These are phyloP conservation scores for Pogonocherus hispidulus DNA, from an alignment of 2,888 invertebrate genomes.

Conservation along the genomic window DNA sequence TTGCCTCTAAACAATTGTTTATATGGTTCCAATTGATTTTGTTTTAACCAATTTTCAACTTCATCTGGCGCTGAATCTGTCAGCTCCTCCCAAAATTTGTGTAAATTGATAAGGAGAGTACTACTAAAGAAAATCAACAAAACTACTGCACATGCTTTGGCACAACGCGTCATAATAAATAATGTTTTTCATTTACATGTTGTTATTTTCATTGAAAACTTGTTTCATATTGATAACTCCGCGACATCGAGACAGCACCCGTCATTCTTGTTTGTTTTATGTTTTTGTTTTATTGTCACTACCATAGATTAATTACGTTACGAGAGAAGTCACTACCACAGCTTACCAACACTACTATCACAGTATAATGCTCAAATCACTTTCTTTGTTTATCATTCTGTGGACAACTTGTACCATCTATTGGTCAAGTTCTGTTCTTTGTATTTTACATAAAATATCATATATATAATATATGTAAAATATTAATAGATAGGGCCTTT, in stretches of 20 bases:
- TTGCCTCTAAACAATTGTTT: conserved; percentile 79
- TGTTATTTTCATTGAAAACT: conserved; percentile 36
- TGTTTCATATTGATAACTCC: conserved; percentile 29
- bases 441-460: too few relatives aligned
- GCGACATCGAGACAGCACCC: conserved; percentile 15
- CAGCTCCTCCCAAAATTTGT: conserved; percentile 67
- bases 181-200: conserved; percentile 45
- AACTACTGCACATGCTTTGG: conserved; percentile 69
- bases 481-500: too few relatives aligned
- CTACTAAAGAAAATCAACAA: conserved; percentile 70
- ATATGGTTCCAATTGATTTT: conserved; percentile 80
- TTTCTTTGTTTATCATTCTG: not conserved
- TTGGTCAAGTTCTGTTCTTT: not conserved
- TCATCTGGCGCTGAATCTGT: conserved; percentile 67
- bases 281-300: not conserved
- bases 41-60: conserved; percentile 83
- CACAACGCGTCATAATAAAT: conserved; percentile 63
- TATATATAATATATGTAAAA: too few relatives aligned
- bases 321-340: too few relatives aligned
- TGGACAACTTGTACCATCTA: conserved; percentile 1
- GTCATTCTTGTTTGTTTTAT: conserved; percentile 33
- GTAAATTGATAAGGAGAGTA: conserved; percentile 68
- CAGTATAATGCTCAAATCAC: too few relatives aligned
- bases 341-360: too few relatives aligned
- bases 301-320: not conserved